Conservation (phyloP, 2,797 vertebrate genomes). For the Enteromius unitaeniatus region DNA sequence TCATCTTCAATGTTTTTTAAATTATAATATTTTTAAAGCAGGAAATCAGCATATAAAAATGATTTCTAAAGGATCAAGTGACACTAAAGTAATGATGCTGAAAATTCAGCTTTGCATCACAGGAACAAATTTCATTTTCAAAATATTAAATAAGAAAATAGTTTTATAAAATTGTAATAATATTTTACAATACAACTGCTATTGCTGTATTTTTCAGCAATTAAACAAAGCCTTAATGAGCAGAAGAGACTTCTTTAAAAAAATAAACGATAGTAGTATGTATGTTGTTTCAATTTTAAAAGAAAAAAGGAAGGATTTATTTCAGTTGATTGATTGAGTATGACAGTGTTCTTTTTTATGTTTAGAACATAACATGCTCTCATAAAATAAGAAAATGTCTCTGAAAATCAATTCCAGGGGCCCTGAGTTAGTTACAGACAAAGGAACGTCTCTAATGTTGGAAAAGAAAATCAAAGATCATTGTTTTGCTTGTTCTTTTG, state of each 20-base stretch:
- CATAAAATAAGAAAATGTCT: not conserved
- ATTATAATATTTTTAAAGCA: not conserved
- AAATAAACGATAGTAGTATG: not conserved
- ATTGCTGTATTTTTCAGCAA: not conserved
- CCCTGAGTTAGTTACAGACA: not conserved
- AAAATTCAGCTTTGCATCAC: too few relatives aligned
- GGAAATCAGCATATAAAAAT: not conserved
- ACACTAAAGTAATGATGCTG: not conserved
- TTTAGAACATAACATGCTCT: not conserved
- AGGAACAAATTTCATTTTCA: not conserved
- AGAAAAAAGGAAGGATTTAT: not conserved
- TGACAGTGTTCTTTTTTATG: not conserved
- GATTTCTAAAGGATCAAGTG: not conserved
- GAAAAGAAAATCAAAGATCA: constrained; percentile 5
- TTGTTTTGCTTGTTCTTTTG: constrained; percentile 17
- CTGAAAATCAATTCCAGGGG: not conserved
- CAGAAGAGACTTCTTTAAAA: not conserved
- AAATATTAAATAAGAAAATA: not conserved
- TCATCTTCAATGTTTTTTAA: not conserved
- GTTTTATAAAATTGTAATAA: not conserved
- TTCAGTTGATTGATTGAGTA: not conserved
- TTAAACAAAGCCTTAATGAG: not conserved
- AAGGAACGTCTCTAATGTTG: not conserved
- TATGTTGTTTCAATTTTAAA: not conserved
- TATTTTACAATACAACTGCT: not conserved